Base-by-base conservation (phyloP, 2,113 vertebrate species). In the Semnopithecus entellus region DNA sequence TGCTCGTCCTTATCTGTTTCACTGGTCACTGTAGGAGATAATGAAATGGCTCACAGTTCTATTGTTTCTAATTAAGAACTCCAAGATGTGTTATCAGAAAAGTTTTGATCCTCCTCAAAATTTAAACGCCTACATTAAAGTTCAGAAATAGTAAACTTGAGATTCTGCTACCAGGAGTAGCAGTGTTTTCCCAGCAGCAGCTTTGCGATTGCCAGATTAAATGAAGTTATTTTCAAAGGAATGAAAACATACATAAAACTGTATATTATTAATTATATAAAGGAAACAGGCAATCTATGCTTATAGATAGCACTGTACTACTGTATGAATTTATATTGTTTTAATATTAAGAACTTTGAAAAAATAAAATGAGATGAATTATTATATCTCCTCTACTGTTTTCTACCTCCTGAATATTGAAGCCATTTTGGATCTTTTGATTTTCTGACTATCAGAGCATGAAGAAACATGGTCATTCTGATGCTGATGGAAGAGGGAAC, bases 391-490 rank as follows among this genome's bases (percentile, higher is more conserved):
- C 16, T 89, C 1, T 97, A 40, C 79, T 96, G 27, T 89, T 91
- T 89, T 93, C 97, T 91, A 89, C 68, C 91, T 97, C 93, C 92
- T 92, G 91, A 97, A 75, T 91, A 91, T 64, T 97, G 75, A 97
- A 97, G 97, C 61, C 96, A 95, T 97, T 97, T 98, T 94, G 50
- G 92, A 97, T 98, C 96, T 97, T 98, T 98, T 98, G 97, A 96
- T 96, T 98, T 98, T 97, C 97, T 98, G 97, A 98, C 96, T 97
- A 86, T 97, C 98, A 98, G 99, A 99, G 98, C 98, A 98, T 99
- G 98, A 99, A 99, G 98, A 98, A 98, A 98, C 98, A 97, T 97
- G 97, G 48, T 93, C 97, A 95, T 97, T 98, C 97, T 98, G 96
- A 96, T 70, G 88, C 91, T 97, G 98, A 97, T 98, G 76, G 96